These are phyloP conservation scores for Molossus molossus DNA, from an alignment of 2,797 vertebrate genomes.

Conservation along the genomic window DNA sequence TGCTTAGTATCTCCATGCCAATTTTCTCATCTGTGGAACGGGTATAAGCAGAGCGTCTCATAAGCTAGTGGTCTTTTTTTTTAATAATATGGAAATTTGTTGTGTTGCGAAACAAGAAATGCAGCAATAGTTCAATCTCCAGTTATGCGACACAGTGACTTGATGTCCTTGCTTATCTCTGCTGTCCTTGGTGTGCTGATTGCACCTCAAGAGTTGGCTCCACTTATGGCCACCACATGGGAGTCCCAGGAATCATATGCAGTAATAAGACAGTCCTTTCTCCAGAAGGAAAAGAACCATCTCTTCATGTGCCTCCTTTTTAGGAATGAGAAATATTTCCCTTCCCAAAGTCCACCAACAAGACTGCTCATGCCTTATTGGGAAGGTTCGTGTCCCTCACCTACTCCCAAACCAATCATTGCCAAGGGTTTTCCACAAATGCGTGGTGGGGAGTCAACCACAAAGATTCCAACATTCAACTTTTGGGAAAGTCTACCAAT, in stretches of 20 bases:
- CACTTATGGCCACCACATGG: not conserved
- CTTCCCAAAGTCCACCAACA: not conserved
- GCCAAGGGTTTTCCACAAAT: not conserved
- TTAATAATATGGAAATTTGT: not conserved
- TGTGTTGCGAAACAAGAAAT: not conserved
- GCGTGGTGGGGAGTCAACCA: not conserved
- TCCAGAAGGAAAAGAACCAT: not conserved
- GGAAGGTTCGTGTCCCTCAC: not conserved
- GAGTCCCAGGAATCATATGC: not conserved
- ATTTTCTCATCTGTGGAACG: constrained; percentile 5
- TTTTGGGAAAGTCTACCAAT: not conserved
- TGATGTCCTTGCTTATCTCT: not conserved
- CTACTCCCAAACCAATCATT: not conserved
- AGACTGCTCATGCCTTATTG: not conserved
- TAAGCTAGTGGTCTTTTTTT: not conserved
- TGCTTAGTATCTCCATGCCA: not conserved
- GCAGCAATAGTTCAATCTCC: not conserved
- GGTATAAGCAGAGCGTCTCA: not conserved
- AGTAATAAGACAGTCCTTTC: not conserved
- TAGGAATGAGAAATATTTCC: not conserved
- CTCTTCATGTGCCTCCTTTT: not conserved
- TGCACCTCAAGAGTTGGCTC: not conserved
- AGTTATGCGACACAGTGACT: not conserved
- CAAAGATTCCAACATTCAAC: not conserved
- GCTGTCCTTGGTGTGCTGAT: not conserved